Percentiles rank a stretch among this genome's conserved stretches.
Conservation (phyloP, 92 coral and sea anemone genomes). For the Porites divaricata region DNA sequence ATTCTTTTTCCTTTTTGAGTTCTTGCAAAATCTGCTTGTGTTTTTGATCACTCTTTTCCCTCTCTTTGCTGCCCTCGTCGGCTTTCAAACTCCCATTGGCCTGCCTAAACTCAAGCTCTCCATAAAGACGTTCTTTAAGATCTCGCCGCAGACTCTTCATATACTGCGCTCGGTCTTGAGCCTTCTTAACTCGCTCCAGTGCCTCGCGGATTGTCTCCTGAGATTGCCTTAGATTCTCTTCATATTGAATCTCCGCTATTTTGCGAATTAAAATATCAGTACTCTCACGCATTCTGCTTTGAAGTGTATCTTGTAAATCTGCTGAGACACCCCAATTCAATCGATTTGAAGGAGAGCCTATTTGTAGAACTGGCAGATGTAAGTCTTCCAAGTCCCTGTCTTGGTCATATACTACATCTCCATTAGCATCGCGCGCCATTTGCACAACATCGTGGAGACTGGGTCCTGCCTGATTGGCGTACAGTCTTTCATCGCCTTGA, state of each 20-base stretch:
- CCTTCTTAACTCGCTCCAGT: conserved; percentile 71
- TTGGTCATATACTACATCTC: conserved; percentile 3
- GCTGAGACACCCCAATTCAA: conserved; percentile 6
- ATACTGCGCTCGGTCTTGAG: conserved; percentile 73
- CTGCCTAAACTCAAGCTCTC: conserved; percentile 76
- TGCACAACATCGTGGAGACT: conserved; percentile 38
- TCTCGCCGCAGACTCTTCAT: conserved; percentile 66
- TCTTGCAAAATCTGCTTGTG: conserved; percentile 58
- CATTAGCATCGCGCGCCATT: conserved; percentile 31
- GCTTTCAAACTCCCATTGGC: conserved; percentile 37
- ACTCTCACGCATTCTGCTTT: conserved; percentile 65
- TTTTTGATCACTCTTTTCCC: conserved; percentile 13
- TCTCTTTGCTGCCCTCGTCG: conserved; percentile 5
- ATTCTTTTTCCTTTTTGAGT: conserved; percentile 72
- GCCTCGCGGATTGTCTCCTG: conserved; percentile 82
- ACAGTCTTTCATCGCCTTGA: conserved; percentile 16
- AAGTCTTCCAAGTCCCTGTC: conserved; percentile 27
- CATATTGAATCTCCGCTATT: conserved; percentile 91
- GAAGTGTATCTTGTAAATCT: conserved; percentile 42
- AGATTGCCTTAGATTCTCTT: conserved; percentile 79
- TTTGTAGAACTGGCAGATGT: conserved; percentile 35
- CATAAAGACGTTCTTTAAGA: conserved; percentile 67
- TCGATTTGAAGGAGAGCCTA: conserved; percentile 21
- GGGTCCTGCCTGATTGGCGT: conserved; percentile 39
- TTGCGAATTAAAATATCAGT: conserved; percentile 84